A percentile compares a stretch with the other conserved stretches of the same genome.
Conservation (phyloP, 2,797 vertebrate species). For the Australoheros facetus region DNA sequence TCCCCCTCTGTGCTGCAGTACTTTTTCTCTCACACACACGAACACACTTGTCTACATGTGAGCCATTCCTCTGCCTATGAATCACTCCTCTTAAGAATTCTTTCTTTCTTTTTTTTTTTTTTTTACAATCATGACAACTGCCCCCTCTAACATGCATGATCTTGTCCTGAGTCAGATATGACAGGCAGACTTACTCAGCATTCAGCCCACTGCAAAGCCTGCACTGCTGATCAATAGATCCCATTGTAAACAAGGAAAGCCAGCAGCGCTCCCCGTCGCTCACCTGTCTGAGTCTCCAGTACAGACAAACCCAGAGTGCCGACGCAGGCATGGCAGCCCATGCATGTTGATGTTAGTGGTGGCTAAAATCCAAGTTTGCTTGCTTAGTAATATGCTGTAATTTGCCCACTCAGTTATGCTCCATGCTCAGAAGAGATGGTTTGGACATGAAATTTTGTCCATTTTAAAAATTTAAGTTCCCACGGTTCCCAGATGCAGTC, state of each 20-base stretch:
- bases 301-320: constrained; percentile 52
- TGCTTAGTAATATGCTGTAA: not conserved
- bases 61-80: constrained; percentile 1
- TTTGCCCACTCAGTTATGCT: constrained; percentile 19
- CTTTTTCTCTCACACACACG: not conserved
- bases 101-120: not conserved
- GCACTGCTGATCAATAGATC: constrained; percentile 35
- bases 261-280: constrained; percentile 40
- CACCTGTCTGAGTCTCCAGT: constrained; percentile 72
- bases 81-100: not conserved
- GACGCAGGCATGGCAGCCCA: constrained; percentile 57
- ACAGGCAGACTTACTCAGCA: constrained; percentile 27
- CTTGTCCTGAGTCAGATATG: constrained; percentile 20
- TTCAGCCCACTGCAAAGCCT: constrained; percentile 20
- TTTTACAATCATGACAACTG: not conserved
- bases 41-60: not conserved
- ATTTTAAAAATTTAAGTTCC: constrained; percentile 49
- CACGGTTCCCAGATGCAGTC: constrained; percentile 35
- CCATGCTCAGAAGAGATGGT: constrained; percentile 6
- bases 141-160: not conserved
- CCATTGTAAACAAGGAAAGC: constrained; percentile 52
- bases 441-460: constrained; percentile 11
- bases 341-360: constrained; percentile 54
- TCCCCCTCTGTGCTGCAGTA: not conserved
- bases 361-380: constrained; percentile 42